phyloP scores from a whole-genome alignment of 2,113 vertebrate genomes.

The Puntigrus tetrazona region DNA sequence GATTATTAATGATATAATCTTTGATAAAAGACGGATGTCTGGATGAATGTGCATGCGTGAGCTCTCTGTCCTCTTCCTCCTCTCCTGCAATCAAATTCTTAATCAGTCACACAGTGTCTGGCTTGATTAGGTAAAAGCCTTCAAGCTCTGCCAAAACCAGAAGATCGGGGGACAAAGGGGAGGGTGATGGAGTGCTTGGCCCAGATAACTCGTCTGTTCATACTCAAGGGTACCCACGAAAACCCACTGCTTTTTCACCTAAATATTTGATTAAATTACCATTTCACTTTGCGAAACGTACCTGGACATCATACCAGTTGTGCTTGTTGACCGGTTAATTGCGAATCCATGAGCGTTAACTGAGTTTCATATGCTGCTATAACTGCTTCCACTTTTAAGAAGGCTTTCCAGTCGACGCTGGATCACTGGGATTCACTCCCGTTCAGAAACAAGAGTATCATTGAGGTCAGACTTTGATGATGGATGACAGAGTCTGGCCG shows the following conservation, averaged over 20 bases:
- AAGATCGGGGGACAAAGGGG: constrained; percentile 29
- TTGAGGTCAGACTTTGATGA: not conserved
- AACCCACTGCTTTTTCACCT: constrained; percentile 14
- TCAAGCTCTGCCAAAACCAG: constrained; percentile 59
- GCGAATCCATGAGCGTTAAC: not conserved
- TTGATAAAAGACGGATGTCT: not conserved
- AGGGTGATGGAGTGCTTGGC: constrained; percentile 50
- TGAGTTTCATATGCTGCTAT: not conserved
- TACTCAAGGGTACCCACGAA: constrained; percentile 39
- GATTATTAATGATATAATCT: not conserved
- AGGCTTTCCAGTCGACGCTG: constrained; percentile 3
- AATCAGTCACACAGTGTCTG: constrained; percentile 65
- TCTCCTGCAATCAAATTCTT: constrained; percentile 48
- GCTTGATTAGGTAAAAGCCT: constrained; percentile 65
- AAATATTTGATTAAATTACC: constrained; percentile 14
- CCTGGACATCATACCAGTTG: not conserved
- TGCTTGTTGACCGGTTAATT: not conserved
- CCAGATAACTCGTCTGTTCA: constrained; percentile 42
- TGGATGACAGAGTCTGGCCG: not conserved
- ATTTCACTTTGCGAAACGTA: not conserved
- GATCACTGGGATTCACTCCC: not conserved
- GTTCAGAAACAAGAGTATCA: constrained; percentile 4
- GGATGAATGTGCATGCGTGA: constrained; percentile 16
- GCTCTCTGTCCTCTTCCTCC: constrained; percentile 7
- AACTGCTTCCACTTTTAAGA: not conserved